phyloP scores from a whole-genome alignment of 1,140 invertebrate species.

The Drosophila seguyi region DNA sequence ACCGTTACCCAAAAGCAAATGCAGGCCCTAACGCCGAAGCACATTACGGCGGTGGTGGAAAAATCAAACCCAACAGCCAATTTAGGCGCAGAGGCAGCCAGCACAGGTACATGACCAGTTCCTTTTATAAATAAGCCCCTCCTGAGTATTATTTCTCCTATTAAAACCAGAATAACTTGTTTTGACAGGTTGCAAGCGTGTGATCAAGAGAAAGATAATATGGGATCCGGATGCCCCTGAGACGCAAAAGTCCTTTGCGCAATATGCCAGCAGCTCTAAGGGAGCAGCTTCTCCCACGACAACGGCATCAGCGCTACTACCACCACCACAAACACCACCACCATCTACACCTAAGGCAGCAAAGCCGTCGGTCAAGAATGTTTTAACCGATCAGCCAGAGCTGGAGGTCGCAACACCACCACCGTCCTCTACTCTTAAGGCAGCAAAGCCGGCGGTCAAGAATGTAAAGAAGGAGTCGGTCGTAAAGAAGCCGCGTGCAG shows the following conservation, averaged over 20 bases:
- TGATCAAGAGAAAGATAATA: slow-evolving; percentile 89
- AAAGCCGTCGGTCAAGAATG: slow-evolving; percentile 14
- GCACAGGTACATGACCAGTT: slow-evolving; percentile 28
- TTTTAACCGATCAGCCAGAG: neutral
- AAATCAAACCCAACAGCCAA: slow-evolving; percentile 6
- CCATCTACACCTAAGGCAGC: neutral
- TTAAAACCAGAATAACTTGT: neutral
- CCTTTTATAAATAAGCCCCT: neutral
- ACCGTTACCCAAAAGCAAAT: slow-evolving; percentile 31
- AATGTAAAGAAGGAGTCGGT: slow-evolving; percentile 30
- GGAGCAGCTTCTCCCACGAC: slow-evolving; percentile 2
- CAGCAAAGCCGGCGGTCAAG: slow-evolving; percentile 7
- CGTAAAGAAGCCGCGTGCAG: slow-evolving; percentile 41
- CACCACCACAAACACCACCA: neutral
- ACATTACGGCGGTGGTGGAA: slow-evolving; percentile 1
- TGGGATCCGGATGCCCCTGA: slow-evolving; percentile 89
- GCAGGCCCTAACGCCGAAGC: neutral
- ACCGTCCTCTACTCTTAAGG: neutral
- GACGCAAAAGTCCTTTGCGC: slow-evolving; percentile 84
- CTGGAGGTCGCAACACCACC: neutral
- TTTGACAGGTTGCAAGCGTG: slow-evolving; percentile 84
- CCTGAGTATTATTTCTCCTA: neutral
- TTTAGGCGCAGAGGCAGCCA: slow-evolving; percentile 10
- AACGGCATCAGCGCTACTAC: neutral
- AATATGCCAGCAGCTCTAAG: slow-evolving; percentile 59